Base-by-base conservation (phyloP, 2,888 invertebrate genomes). In the Camptogramma bilineatum region DNA sequence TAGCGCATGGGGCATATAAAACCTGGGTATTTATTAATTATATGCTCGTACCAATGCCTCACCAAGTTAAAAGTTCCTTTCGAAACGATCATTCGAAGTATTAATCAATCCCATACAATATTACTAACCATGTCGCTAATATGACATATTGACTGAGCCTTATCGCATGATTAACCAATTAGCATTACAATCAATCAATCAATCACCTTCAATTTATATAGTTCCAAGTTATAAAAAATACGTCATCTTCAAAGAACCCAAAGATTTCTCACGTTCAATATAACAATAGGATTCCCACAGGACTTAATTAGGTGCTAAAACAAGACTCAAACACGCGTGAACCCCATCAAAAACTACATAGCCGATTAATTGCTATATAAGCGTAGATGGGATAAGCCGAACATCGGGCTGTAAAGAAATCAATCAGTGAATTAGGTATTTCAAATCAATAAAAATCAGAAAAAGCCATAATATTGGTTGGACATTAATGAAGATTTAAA, bases 341-440 rank as follows among this genome's bases (percentile, higher is more conserved):
- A 87, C 83, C 85, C 82, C 83, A 85, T 88, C 84, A 87, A 90
- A 90, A 87, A 64, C 64, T 61, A 61, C 60, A 60, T 52, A 82
- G 80, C 84, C 86, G 85, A 90, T 91, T 90, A 87, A 87, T 85
- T 80, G 79, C 79, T 83, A 86, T 86, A 87, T 85, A 86, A 90
- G 85, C 86, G 77, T 85, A 84, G 83, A 90, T 86, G 86, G 82
- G 86, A 88, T 82, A 86, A 85, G 86, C 85, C 86, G 85, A 84
- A 82, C 84, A 80, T 83, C 34, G 74, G 81, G 88, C 91, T 90
- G 91, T 93, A 93, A 92, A 91, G 91, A 91, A 92, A 93, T 93
- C 92, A 92, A 93, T 93, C 91, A 91, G 86, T 76, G 84, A 84
- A 91, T 91, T 91, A 91, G 90, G 85, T 92, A 91, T 92, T 91